These are phyloP conservation scores for Musca vetustissima DNA, from an alignment of 1,140 invertebrate species.

Conservation along the genomic window DNA sequence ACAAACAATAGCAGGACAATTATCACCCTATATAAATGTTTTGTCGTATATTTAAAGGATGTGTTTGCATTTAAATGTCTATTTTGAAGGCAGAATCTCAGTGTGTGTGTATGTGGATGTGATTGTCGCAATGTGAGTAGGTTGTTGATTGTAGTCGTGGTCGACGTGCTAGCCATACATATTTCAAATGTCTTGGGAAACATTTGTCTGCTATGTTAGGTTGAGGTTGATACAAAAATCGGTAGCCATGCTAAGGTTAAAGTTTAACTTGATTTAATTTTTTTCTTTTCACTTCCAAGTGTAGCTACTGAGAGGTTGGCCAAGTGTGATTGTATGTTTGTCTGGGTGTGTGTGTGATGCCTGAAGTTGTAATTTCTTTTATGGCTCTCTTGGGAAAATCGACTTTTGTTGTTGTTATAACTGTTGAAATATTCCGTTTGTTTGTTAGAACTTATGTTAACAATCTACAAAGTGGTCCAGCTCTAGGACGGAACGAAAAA, in stretches of 20 bases:
- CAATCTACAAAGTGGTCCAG: not conserved
- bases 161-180: not conserved
- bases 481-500: not conserved
- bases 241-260: too few relatives aligned
- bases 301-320: not conserved
- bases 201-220: constrained; percentile 19
- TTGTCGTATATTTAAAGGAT: constrained; percentile 1
- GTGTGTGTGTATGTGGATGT: too few relatives aligned
- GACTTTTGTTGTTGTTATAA: not conserved
- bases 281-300: too few relatives aligned
- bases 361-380: constrained; percentile 16
- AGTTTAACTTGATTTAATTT: too few relatives aligned
- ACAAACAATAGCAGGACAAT: not conserved
- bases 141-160: constrained; percentile 5
- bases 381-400: constrained; percentile 4
- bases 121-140: too few relatives aligned
- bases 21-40: constrained; percentile 16
- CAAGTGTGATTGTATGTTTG: too few relatives aligned
- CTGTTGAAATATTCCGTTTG: too few relatives aligned
- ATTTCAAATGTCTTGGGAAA: constrained; percentile 26
- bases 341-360: too few relatives aligned
- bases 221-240: too few relatives aligned
- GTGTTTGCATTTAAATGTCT: constrained; percentile 11
- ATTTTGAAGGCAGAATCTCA: not conserved
- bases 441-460: too few relatives aligned